Conservation (phyloP, 2,888 invertebrate genomes). For the Hofmannophila pseudospretella region DNA sequence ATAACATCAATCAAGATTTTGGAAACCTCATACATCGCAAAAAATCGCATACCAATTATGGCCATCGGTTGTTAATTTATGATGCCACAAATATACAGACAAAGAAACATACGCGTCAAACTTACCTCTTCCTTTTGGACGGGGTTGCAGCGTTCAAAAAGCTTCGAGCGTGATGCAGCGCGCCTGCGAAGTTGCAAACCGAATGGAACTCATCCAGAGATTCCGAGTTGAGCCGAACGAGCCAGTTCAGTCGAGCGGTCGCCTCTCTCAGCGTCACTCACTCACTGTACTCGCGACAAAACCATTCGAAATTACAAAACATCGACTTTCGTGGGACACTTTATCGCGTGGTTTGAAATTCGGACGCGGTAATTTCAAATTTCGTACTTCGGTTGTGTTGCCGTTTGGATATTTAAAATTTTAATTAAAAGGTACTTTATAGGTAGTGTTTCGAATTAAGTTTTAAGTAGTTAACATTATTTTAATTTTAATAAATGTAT, state of each 20-base stretch:
- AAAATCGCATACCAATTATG: too few species aligned
- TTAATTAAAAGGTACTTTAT: too few species aligned
- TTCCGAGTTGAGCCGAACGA: slow-evolving; percentile 9
- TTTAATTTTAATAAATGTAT: background rate
- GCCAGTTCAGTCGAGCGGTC: slow-evolving; percentile 27
- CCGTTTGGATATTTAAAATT: slow-evolving; percentile 1
- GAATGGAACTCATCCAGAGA: slow-evolving; percentile 18
- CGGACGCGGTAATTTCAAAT: slow-evolving; percentile 14
- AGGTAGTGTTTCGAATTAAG: background rate
- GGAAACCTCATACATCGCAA: too few species aligned
- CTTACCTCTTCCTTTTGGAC: too few species aligned
- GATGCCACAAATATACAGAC: too few species aligned
- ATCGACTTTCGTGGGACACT: too few species aligned
- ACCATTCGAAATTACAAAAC: background rate
- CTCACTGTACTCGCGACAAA: background rate
- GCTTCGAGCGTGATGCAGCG: slow-evolving; percentile 21
- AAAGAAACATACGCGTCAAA: too few species aligned
- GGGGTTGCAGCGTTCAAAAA: background rate
- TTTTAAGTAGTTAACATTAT: background rate
- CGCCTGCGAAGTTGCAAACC: too few species aligned
- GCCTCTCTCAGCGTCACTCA: slow-evolving; percentile 33
- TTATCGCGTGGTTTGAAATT: too few species aligned
- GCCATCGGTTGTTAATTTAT: too few species aligned
- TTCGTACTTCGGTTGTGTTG: slow-evolving; percentile 5
- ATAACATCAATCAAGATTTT: too few species aligned